Percentiles rank a stretch among this genome's conserved stretches.
Evolutionary conservation across 2,888 invertebrate genomes (phyloP).

Genomic region (Dioctria linearis): DNA sequence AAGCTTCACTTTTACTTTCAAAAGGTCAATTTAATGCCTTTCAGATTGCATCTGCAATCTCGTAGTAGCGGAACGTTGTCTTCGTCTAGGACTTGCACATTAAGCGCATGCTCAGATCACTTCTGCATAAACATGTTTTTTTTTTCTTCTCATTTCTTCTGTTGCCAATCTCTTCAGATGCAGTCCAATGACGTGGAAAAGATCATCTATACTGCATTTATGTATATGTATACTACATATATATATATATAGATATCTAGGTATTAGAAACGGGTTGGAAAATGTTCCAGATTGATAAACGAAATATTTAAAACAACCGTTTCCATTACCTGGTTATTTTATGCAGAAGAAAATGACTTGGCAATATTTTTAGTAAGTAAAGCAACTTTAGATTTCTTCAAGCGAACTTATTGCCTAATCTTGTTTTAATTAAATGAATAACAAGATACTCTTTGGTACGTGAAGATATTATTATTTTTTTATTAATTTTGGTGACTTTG

Average conservation of each 20-base stretch:
- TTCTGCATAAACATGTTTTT: background rate
- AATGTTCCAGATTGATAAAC: background rate
- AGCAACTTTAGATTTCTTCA: too few relatives aligned
- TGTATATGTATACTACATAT: too few relatives aligned
- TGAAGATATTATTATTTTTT: too few relatives aligned
- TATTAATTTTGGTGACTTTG: too few relatives aligned
- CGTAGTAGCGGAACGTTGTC: background rate
- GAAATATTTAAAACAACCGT: background rate
- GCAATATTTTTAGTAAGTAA: too few relatives aligned
- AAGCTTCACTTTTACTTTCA: constrained; percentile 29
- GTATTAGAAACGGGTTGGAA: background rate
- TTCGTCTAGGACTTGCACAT: background rate
- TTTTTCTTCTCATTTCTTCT: constrained; percentile 27
- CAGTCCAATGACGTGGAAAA: constrained; percentile 28
- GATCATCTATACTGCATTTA: background rate
- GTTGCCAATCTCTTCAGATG: background rate
- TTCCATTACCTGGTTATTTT: too few relatives aligned
- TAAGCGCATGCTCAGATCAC: background rate
- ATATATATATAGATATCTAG: too few relatives aligned
- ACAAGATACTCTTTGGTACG: too few relatives aligned
- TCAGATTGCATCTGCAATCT: background rate
- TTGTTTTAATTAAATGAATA: too few relatives aligned
- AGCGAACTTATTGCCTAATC: too few relatives aligned
- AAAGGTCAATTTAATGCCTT: constrained; percentile 14
- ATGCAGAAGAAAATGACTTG: too few relatives aligned